Evolutionary conservation across 2,113 vertebrate species (phyloP), one percentile per base, ranked within the genome.

Genomic region (Deroptyus accipitrinus): DNA sequence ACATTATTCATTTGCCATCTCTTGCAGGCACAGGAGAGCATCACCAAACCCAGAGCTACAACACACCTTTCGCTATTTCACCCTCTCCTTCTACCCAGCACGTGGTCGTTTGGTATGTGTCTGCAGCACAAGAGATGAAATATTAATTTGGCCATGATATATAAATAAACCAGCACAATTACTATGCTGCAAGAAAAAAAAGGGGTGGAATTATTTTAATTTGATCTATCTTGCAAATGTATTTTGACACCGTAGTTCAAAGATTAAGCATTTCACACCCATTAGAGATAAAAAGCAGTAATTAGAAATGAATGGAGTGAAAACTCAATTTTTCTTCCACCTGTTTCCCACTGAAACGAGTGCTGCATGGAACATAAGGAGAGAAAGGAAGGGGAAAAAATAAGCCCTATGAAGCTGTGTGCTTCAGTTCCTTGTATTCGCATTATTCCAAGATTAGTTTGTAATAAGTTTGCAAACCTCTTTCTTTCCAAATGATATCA

Each of bases 331-430:
- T 93, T 87, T 82, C n/a, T 66, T 70, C 77, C 55, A 88, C 83
- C 61, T 86, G 78, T 90, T 93, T 90, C 93, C 63, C 72, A 59
- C 79, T 81, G 76, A 73, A 96, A 59, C 19, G 62, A 78, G 74
- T 90, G 49, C 64, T 63, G 5, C 17, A 24, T 55, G 61, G 41
- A 82, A 10, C 41, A 57, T 13, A 51, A 85, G 39, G 25, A 87
- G 52, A 64, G 44, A 63, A 78, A 90, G 10, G 33, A 68, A 68
- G 11, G 6, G 5, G 11, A 7, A 54, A 48, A 77, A 48, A 30
- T 13, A 62, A 74, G 12, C 62, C 41, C 52, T 31, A 30, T 20
- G 37, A 70, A 52, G 39, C 3, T 37, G 20, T 37, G 59, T 55
- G 39, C 30, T 93, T 88, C 64, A 62, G 41, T 62, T 75, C 48